Base-by-base conservation (phyloP, 1,140 invertebrate species). In the Olivierus martensii region DNA sequence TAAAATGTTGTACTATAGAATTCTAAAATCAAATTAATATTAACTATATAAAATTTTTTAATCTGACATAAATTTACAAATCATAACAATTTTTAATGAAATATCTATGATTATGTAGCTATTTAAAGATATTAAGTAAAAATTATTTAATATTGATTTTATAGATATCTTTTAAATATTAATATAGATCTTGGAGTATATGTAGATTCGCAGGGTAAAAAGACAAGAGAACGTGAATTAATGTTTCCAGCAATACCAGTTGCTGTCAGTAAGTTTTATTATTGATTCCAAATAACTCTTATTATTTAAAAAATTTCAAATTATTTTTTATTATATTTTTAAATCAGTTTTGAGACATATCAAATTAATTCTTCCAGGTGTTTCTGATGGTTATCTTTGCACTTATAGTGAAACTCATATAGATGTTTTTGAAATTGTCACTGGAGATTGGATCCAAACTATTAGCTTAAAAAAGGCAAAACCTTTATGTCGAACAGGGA, bases 371-470 rank as follows among this genome's bases (percentile, higher is more conserved):
- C 43, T 37, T 75, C 11, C 63, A 87, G 86, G 83, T 58, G 84
- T 82, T 69, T 83, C 82, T 65, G 86, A 90, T 66, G 87, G 86
- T 9, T 84, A 91, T 68, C 73, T 94, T 55, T 70, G 91, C 57
- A 84, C 93, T 45, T 95, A 92, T 69, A 87, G 87, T 54, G 87
- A 96, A 63, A 94, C 92, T 54, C 92, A 97, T 69, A 80, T 97
- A 19, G 93, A 96, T 73, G 82, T 98, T 41, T 98, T 96, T 71
- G 88, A 98, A 67, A 87, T 87, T 54, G 75, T 81, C 57, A 82
- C 80, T 15, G 88, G 88, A 12, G 90, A 96, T 65, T 99, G 95
- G 95, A 78, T 97, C 49, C 94, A 98, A 67, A 98, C 94, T 6
- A 75, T 99, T 50, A 96, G 95, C 68, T 75, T 98, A n/a, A 89